Percentiles rank a stretch among this genome's conserved stretches.
Conservation (phyloP, 1,140 invertebrate genomes). For the Leptinotarsa defecta region DNA sequence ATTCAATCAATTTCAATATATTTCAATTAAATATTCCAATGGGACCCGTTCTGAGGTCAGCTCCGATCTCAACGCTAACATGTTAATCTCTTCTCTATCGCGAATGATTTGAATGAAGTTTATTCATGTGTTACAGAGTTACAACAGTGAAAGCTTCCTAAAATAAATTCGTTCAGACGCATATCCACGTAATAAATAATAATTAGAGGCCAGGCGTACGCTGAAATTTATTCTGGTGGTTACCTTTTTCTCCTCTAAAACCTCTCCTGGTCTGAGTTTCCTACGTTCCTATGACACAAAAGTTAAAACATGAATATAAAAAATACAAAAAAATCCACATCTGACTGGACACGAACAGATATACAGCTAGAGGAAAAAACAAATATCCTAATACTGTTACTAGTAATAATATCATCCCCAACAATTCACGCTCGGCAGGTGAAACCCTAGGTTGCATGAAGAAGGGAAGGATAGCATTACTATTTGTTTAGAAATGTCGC, state of each 20-base stretch:
- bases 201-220: slow-evolving; percentile 40
- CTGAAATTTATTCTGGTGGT: slow-evolving; percentile 57
- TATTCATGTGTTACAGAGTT: slow-evolving; percentile 25
- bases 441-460: no score
- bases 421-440: no score
- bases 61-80: no score
- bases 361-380: slow-evolving; percentile 28
- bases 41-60: no score
- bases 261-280: slow-evolving; percentile 91
- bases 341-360: slow-evolving; percentile 19
- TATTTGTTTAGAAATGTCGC: no score
- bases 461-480: no score
- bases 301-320: slow-evolving; percentile 37
- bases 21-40: not conserved
- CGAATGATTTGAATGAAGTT: not conserved
- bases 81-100: not conserved
- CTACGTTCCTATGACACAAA: slow-evolving; percentile 58
- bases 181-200: slow-evolving; percentile 4
- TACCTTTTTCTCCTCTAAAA: slow-evolving; percentile 92
- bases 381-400: no score
- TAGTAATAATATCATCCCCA: no score
- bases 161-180: slow-evolving; percentile 10
- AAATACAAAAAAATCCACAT: slow-evolving; percentile 28
- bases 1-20: not conserved
- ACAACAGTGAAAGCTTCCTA: slow-evolving; percentile 25